Conservation (phyloP, 2,888 invertebrate species). For the Agonopterix subpropinquella region DNA sequence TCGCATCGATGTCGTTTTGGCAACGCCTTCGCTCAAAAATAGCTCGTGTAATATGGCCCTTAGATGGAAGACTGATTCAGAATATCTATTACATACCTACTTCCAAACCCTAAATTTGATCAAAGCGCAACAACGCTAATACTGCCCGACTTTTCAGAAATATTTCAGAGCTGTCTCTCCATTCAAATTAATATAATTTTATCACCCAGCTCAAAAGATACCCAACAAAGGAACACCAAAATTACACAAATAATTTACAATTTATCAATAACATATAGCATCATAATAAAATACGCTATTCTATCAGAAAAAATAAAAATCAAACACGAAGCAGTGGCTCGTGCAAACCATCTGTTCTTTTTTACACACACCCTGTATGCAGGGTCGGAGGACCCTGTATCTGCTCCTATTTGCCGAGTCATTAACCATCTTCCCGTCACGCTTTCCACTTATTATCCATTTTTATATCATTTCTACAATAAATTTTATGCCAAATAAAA, state of each 20-base stretch:
- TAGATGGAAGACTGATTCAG: too few species aligned
- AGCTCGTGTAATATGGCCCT: too few species aligned
- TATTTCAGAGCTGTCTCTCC: too few species aligned
- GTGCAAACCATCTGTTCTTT: conserved; percentile 49
- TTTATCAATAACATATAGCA: conserved; percentile 28
- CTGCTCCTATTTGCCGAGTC: conserved; percentile 46
- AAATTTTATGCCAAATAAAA: conserved; percentile 70
- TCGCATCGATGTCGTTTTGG: too few species aligned
- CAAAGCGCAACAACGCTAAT: too few species aligned
- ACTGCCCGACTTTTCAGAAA: too few species aligned
- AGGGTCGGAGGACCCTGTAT: background rate
- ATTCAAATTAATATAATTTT: too few species aligned
- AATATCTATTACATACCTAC: too few species aligned
- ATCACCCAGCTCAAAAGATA: too few species aligned
- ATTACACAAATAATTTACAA: conserved; percentile 22
- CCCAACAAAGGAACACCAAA: background rate
- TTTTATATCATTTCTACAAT: conserved; percentile 61
- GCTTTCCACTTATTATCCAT: conserved; percentile 66
- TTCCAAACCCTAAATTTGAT: too few species aligned
- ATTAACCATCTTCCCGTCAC: conserved; percentile 53
- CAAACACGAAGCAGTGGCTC: conserved; percentile 22
- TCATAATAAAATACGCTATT: conserved; percentile 14
- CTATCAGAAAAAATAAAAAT: conserved; percentile 5
- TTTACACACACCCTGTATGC: conserved; percentile 8
- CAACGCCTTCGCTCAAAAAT: too few species aligned